Percentiles rank a stretch among this genome's conserved stretches.
phyloP scores from a whole-genome alignment of 2,797 vertebrate genomes.

The Pelobates cultripes region DNA sequence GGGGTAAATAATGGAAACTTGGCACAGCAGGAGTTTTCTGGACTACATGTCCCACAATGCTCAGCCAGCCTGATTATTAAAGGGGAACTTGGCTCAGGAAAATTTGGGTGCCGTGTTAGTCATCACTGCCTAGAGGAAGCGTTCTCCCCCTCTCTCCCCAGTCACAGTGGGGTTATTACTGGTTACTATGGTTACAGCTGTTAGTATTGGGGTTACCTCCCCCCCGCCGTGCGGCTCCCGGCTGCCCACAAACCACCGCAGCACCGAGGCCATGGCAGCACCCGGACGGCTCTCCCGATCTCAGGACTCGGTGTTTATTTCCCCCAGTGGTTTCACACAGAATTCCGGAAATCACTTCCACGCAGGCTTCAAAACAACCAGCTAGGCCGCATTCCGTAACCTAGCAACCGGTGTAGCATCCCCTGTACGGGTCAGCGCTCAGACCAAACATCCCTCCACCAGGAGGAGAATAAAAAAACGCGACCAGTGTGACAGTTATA shows the following conservation, averaged over 20 bases:
- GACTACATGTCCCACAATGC: too few relatives aligned
- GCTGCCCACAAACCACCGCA: slow-evolving; percentile 90
- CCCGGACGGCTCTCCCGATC: not conserved
- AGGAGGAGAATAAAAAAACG: too few relatives aligned
- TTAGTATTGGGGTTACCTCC: slow-evolving; percentile 74
- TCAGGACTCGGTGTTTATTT: not conserved
- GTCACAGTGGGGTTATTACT: too few relatives aligned
- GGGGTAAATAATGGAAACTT: too few relatives aligned
- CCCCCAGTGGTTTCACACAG: not conserved
- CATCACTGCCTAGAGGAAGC: too few relatives aligned
- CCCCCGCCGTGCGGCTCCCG: slow-evolving; percentile 82
- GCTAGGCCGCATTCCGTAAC: slow-evolving; percentile 25
- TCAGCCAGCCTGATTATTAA: too few relatives aligned
- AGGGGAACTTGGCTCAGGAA: too few relatives aligned
- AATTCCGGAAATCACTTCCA: not conserved
- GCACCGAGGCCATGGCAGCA: slow-evolving; percentile 67
- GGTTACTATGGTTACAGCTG: too few relatives aligned
- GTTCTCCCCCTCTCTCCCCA: too few relatives aligned
- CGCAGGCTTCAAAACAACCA: slow-evolving; percentile 12
- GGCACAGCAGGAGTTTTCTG: too few relatives aligned
- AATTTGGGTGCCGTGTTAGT: too few relatives aligned
- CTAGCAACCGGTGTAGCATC: slow-evolving; percentile 16
- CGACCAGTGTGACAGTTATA: too few relatives aligned
- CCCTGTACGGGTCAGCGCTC: not conserved
- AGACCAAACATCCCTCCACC: not conserved